A percentile compares a stretch with the other conserved stretches of the same genome.
Conservation (phyloP, 2,113 vertebrate genomes). For the Rhabdornis inornatus region DNA sequence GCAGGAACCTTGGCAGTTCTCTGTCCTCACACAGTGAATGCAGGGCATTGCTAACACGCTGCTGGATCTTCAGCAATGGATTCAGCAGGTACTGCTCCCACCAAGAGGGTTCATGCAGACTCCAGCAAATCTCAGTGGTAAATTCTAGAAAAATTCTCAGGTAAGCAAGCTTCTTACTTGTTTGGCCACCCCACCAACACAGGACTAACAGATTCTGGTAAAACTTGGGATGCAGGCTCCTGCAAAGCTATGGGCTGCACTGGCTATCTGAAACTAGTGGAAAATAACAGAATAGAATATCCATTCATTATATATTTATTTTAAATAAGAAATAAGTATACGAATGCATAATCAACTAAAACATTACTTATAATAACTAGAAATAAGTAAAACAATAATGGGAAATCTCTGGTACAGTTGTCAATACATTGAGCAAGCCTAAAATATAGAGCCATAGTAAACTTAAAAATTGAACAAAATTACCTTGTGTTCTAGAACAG, state of each 20-base stretch:
- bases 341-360: background rate
- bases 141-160: background rate
- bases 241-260: background rate
- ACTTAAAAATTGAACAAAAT: background rate
- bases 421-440: background rate
- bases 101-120: background rate
- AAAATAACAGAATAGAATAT: background rate
- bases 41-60: background rate
- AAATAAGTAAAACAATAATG: background rate
- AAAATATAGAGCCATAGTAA: background rate
- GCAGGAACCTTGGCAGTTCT: background rate
- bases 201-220: background rate
- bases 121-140: background rate
- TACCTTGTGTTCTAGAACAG: background rate
- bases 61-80: background rate
- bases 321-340: background rate
- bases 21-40: fast-evolving
- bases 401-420: background rate
- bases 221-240: background rate
- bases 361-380: background rate
- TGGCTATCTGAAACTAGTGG: background rate
- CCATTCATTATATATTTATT: background rate
- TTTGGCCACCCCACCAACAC: too few species aligned
- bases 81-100: background rate
- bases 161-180: background rate